Conservation (phyloP, 2,113 vertebrate genomes). For the Henicopernis longicauda region DNA sequence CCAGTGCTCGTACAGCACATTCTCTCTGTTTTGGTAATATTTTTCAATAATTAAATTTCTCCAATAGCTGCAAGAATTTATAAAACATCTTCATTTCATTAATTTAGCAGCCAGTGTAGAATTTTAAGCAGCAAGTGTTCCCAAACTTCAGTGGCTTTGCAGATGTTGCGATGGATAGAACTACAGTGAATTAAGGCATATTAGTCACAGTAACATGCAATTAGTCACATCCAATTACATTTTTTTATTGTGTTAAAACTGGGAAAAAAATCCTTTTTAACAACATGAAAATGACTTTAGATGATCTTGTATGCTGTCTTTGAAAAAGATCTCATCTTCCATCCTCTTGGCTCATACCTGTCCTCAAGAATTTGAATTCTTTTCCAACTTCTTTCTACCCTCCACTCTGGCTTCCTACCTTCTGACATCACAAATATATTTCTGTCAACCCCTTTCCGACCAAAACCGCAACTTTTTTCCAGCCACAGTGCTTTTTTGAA, state of each 20-base stretch:
- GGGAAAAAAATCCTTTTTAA: background rate
- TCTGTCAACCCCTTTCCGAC: background rate
- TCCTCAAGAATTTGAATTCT: background rate
- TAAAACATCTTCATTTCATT: background rate
- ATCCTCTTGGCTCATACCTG: background rate
- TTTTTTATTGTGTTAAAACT: background rate
- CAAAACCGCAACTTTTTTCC: background rate
- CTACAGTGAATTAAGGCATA: background rate
- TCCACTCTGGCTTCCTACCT: background rate
- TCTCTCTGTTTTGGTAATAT: background rate
- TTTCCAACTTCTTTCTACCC: background rate
- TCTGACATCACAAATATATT: background rate
- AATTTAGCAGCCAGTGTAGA: background rate
- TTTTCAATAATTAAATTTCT: conserved; percentile 24
- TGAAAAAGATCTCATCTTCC: background rate
- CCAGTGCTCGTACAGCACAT: background rate
- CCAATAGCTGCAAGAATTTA: background rate
- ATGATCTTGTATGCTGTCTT: background rate
- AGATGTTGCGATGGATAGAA: background rate
- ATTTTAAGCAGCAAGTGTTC: background rate
- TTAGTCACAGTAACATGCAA: background rate
- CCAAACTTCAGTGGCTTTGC: background rate
- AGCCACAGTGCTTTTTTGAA: background rate
- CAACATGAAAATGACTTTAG: background rate
- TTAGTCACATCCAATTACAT: background rate